phyloP scores from a whole-genome alignment of 1,140 invertebrate genomes.

The Whitmania pigra region DNA sequence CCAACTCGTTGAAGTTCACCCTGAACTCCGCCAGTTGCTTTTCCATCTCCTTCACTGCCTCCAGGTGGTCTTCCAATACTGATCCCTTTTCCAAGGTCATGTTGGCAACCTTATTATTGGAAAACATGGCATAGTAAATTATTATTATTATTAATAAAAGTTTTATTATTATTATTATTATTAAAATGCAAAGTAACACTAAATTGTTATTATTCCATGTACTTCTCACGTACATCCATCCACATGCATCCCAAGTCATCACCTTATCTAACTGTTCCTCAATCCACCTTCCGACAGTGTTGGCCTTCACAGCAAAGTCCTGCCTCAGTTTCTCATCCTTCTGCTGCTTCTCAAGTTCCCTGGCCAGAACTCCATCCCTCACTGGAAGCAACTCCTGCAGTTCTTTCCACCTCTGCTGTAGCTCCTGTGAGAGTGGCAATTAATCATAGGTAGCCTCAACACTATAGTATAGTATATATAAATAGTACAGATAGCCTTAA shows the following conservation, averaged over 20 bases:
- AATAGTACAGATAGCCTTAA: too few species aligned
- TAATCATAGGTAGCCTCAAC: too few species aligned
- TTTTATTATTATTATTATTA: too few species aligned
- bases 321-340: slow-evolving; percentile 86
- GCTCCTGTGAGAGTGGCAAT: slow-evolving; percentile 50
- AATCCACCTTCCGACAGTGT: slow-evolving; percentile 92
- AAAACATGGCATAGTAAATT: too few species aligned
- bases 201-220: too few species aligned
- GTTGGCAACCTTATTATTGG: too few species aligned
- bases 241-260: too few species aligned
- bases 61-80: slow-evolving; percentile 60
- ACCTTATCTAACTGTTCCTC: slow-evolving; percentile 72
- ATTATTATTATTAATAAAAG: too few species aligned
- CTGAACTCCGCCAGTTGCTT: slow-evolving; percentile 64
- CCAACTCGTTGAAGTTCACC: slow-evolving; percentile 92
- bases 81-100: slow-evolving; percentile 44
- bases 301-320: slow-evolving; percentile 96
- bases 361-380: slow-evolving; percentile 79
- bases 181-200: too few species aligned
- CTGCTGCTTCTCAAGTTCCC: slow-evolving; percentile 90
- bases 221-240: too few species aligned
- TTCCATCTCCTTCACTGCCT: slow-evolving; percentile 85
- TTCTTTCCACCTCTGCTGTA: slow-evolving; percentile 91
- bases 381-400: slow-evolving; percentile 87
- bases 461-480: too few species aligned